phyloP scores from a whole-genome alignment of 1,140 invertebrate genomes.

The Zaprionus ornatus region DNA sequence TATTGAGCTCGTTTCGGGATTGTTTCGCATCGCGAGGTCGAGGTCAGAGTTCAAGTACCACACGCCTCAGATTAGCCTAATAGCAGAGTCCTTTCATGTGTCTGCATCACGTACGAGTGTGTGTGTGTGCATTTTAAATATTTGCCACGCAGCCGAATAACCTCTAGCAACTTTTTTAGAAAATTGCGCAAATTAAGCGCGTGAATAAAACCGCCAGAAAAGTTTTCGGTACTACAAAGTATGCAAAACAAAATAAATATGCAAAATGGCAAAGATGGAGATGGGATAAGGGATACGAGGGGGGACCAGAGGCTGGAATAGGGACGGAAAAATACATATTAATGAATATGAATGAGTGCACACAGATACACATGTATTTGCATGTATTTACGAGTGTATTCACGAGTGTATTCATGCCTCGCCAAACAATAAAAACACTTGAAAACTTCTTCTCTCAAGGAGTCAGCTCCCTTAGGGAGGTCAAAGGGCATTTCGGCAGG shows the following conservation, averaged over 20 bases:
- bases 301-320: background rate
- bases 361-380: slow-evolving; percentile 14
- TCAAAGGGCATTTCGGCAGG: background rate
- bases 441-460: slow-evolving; percentile 30
- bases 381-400: slow-evolving; percentile 24
- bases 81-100: slow-evolving; percentile 9
- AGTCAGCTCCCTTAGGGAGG: background rate
- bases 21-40: background rate
- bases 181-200: slow-evolving; percentile 58
- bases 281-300: background rate
- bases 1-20: slow-evolving; percentile 1
- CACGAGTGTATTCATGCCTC: slow-evolving; percentile 24
- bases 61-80: slow-evolving; percentile 20
- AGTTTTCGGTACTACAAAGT: slow-evolving; percentile 16
- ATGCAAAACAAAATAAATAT: slow-evolving; percentile 32
- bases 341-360: slow-evolving; percentile 7
- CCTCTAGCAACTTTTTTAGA: slow-evolving; percentile 32
- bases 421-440: slow-evolving; percentile 25
- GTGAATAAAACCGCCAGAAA: slow-evolving; percentile 28
- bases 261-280: background rate
- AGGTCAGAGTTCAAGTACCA: slow-evolving; percentile 9
- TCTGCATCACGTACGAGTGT: background rate
- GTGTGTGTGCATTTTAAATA: slow-evolving; percentile 1
- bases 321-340: background rate
- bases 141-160: background rate